Base-by-base conservation (phyloP, 2,888 invertebrate genomes). In the Scotopteryx bipunctaria region DNA sequence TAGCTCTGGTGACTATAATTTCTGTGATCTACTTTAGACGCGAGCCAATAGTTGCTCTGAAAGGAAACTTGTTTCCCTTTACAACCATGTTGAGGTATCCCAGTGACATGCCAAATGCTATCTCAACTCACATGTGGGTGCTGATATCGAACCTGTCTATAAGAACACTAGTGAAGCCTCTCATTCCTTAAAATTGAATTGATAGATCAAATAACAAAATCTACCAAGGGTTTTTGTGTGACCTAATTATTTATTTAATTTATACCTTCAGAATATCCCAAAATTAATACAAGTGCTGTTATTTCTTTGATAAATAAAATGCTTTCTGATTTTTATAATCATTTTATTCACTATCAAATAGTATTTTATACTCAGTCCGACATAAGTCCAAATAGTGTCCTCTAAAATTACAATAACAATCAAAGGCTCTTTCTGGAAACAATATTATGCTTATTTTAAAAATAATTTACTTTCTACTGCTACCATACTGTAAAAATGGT, bases 281-380 rank as follows among this genome's bases (percentile, higher is more conserved):
- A 27, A 27, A 27, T 27, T 27, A 27, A 9, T 25, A 11, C 11
- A 25, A 11, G 27, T 27, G 11, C 27, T 27, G 27, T 27, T 27
- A 11, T 11, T 11, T 27, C 9, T 27, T 31, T 31, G 14, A 33
- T 47, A 31, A 54, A 63, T 54, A 48, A 46, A 59, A 57, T 51
- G 16, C 25, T 31, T 55, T 48, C 27, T 43, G 38, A 50, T 63
- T n/a, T 70, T 68, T 76, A 71, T 67, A 71, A 73, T 73, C 63
- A 74, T 82, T 72, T 82, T 83, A 83, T 83, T 86, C 67, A 79
- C 78, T 84, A 82, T 83, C 83, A 84, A 83, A 76, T 82, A 83
- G 76, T 85, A 83, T 81, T 81, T 81, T 82, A 85, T 83, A 84
- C 82, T 89, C 88, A 88, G 89, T 89, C 87, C 79, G 81, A 85